Evolutionary conservation across 2,888 invertebrate genomes (phyloP).

Genomic region (Phengaris arion): DNA sequence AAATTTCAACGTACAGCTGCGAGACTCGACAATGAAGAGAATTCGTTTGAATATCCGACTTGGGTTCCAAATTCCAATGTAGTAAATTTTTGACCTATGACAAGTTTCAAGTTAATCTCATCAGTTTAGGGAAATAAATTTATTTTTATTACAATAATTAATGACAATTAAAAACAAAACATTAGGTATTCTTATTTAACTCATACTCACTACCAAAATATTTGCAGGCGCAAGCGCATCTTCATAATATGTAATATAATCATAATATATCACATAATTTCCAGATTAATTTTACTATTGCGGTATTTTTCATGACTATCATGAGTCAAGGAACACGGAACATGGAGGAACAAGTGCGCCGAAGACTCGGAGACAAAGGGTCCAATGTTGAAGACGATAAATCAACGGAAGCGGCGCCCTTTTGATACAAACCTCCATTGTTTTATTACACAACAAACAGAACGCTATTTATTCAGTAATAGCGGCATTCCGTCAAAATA

Average conservation of each 20-base stretch:
- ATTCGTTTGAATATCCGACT: slow-evolving; percentile 13
- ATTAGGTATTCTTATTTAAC: too few species aligned
- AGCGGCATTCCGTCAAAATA: slow-evolving; percentile 5
- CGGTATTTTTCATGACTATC: slow-evolving; percentile 11
- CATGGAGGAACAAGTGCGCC: slow-evolving; percentile 54
- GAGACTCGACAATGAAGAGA: slow-evolving; percentile 35
- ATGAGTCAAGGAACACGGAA: slow-evolving; percentile 41
- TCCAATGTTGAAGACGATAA: slow-evolving; percentile 56
- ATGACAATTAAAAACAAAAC: too few species aligned
- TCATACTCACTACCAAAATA: too few species aligned
- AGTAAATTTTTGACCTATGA: slow-evolving; percentile 12
- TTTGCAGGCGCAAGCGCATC: neutral
- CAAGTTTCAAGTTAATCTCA: neutral
- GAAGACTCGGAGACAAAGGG: slow-evolving; percentile 57
- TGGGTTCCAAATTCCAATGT: neutral
- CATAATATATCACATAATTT: neutral
- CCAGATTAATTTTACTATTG: neutral
- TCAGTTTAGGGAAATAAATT: neutral
- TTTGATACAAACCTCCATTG: slow-evolving; percentile 61
- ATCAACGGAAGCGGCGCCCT: slow-evolving; percentile 62
- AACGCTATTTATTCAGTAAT: slow-evolving; percentile 25
- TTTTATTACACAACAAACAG: slow-evolving; percentile 42
- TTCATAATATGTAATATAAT: neutral
- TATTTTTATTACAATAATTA: neutral
- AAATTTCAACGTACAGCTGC: slow-evolving; percentile 72